Conservation (phyloP, 2,888 invertebrate species). For the Platycheirus rosarum region DNA sequence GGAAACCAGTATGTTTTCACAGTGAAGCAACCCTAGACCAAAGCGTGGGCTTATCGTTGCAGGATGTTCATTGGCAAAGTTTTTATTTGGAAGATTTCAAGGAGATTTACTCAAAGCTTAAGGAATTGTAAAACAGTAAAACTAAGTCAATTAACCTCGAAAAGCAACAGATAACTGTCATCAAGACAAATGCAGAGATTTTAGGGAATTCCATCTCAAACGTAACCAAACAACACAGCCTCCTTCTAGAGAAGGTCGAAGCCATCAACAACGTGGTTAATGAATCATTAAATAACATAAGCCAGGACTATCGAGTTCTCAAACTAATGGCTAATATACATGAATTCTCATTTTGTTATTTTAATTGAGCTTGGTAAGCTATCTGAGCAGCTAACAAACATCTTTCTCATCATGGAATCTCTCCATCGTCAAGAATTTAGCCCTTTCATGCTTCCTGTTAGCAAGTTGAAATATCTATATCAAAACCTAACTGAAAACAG, state of each 20-base stretch:
- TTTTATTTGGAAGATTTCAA: not conserved
- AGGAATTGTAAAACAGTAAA: not conserved
- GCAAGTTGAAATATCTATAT: not conserved
- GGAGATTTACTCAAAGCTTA: not conserved
- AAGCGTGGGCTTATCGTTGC: not conserved
- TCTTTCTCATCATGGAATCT: not conserved
- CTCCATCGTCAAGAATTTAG: conserved; percentile 3
- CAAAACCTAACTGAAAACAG: not conserved
- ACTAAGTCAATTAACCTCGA: not conserved
- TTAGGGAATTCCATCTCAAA: not conserved
- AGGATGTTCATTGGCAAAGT: too few relatives aligned
- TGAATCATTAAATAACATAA: too few relatives aligned
- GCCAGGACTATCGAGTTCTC: not conserved
- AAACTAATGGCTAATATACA: not conserved
- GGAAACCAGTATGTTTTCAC: not conserved
- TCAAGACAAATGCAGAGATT: not conserved
- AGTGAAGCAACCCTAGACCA: not conserved
- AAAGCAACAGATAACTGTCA: not conserved
- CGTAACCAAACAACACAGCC: not conserved
- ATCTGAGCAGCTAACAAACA: not conserved
- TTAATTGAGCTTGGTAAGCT: not conserved
- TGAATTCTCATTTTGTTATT: not conserved
- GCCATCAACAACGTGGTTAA: not conserved
- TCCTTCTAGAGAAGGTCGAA: not conserved
- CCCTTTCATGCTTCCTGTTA: not conserved